These are phyloP conservation scores for Eupithecia vulgata DNA, from an alignment of 2,888 invertebrate genomes.

Conservation along the genomic window DNA sequence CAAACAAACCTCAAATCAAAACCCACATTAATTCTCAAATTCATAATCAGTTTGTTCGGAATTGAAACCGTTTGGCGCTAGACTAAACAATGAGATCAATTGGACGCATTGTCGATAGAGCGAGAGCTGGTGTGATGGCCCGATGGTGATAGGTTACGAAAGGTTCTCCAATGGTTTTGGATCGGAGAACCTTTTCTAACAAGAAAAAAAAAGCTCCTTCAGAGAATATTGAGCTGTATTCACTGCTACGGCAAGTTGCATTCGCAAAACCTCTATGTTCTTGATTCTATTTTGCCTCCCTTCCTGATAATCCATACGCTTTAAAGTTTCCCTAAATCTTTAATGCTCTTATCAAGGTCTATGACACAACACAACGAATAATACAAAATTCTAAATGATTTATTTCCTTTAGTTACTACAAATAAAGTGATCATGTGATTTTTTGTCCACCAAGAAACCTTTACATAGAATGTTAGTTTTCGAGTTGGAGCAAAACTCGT, in stretches of 20 bases:
- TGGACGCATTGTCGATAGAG: constrained; percentile 55
- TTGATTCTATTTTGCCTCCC: not conserved
- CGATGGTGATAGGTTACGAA: not conserved
- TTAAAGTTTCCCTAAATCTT: not conserved
- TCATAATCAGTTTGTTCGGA: constrained; percentile 59
- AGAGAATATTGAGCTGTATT: no score
- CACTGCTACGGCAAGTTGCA: no score
- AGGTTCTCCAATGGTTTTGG: not conserved
- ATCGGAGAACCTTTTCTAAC: no score
- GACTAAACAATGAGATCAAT: constrained; percentile 84
- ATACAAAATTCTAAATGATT: no score
- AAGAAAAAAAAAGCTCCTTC: no score
- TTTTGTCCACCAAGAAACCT: no score
- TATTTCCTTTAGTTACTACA: no score
- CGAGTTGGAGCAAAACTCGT: no score
- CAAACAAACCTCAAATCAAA: constrained; percentile 33
- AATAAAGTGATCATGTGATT: no score
- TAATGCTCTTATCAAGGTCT: not conserved
- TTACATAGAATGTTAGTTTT: no score
- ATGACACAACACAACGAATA: not conserved
- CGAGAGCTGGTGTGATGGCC: constrained; percentile 9
- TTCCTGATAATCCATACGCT: not conserved
- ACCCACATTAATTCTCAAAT: constrained; percentile 21
- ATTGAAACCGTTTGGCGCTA: constrained; percentile 57
- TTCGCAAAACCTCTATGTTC: not conserved